Evolutionary conservation across 1,140 invertebrate genomes (phyloP), one percentile per base, ranked within the genome.

Genomic region (Maconellicoccus hirsutus): DNA sequence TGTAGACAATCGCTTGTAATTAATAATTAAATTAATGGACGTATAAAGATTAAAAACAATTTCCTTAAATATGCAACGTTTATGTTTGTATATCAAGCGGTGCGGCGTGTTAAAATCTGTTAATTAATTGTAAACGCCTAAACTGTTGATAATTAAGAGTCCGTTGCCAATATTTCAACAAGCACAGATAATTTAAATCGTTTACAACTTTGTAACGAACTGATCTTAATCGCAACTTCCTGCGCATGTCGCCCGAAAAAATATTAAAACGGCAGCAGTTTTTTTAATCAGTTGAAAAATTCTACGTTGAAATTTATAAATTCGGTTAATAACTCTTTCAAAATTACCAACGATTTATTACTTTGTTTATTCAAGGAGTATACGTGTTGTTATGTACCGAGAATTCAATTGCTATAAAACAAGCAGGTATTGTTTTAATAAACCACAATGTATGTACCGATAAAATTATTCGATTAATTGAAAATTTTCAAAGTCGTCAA

Each of bases 1-100:
- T 52, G 42, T 52, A 52, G 42, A 52, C 42, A 52, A 33, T 33
- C 42, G 42, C 6, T 33, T 52, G 42, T 52, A 52, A 52, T 52
- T 52, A 52, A 52, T 52, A 52, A 52, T 52, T 52, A 52, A 52
- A 52, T 52, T 52, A 52, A 52, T 52, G 42, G 42, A 52, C 42
- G 42, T 52, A 52, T 52, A 52, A 52, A 52, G 42, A 52, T 52
- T 52, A 52, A 52, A 52, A 52, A 52, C 42, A 52, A 52, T 52
- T 52, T 52, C 42, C 42, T 19, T 52, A 16, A 52, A 52, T 16
- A 52, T 19, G 42, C n/a, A 52, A 52, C 42, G 42, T 52, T 52
- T 52, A 52, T 16, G 6, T 19, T 14, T 52, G 10, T 52, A 52
- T 52, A 6, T n/a, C n/a, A n/a, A n/a, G n/a, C n/a, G n/a, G n/a